phyloP scores from a whole-genome alignment of 2,113 vertebrate genomes.

The Paracanthobrama guichenoti region DNA sequence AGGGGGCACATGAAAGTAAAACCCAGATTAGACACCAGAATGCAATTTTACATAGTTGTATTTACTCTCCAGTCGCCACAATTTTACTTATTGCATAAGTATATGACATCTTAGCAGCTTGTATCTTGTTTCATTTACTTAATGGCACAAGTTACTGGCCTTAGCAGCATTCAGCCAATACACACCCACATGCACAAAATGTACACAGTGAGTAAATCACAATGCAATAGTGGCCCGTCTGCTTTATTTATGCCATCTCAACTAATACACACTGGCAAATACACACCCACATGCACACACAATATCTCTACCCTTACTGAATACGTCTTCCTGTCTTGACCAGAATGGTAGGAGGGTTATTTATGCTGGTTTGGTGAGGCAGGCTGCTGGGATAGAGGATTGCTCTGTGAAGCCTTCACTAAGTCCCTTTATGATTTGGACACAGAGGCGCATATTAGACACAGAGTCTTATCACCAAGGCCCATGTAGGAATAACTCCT shows the following conservation, averaged over 20 bases:
- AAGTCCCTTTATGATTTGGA: slow-evolving; percentile 50
- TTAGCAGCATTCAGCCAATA: slow-evolving; percentile 62
- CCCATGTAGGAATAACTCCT: slow-evolving; percentile 40
- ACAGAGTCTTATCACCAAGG: slow-evolving; percentile 46
- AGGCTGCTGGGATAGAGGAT: slow-evolving; percentile 38
- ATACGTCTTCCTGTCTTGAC: slow-evolving; percentile 12
- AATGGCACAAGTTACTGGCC: slow-evolving; percentile 42
- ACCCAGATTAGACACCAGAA: neutral
- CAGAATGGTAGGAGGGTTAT: slow-evolving; percentile 8
- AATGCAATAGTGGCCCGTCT: neutral
- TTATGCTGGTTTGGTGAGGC: slow-evolving; percentile 2
- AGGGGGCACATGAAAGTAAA: no score
- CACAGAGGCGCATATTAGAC: slow-evolving; percentile 47
- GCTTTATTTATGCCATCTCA: slow-evolving; percentile 11
- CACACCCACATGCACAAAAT: slow-evolving; percentile 53
- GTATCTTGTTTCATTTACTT: slow-evolving; percentile 9
- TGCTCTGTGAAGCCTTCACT: slow-evolving; percentile 27
- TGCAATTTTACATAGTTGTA: no score
- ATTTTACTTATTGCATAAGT: neutral
- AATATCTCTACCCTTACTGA: slow-evolving; percentile 7
- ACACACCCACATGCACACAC: slow-evolving; percentile 19
- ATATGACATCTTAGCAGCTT: slow-evolving; percentile 8
- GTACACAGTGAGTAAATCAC: slow-evolving; percentile 29
- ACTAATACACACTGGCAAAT: slow-evolving; percentile 23
- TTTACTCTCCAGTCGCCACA: no score